A percentile compares a stretch with the other conserved stretches of the same genome.
phyloP scores from a whole-genome alignment of 1,140 invertebrate genomes.

The Portunus trituberculatus region DNA sequence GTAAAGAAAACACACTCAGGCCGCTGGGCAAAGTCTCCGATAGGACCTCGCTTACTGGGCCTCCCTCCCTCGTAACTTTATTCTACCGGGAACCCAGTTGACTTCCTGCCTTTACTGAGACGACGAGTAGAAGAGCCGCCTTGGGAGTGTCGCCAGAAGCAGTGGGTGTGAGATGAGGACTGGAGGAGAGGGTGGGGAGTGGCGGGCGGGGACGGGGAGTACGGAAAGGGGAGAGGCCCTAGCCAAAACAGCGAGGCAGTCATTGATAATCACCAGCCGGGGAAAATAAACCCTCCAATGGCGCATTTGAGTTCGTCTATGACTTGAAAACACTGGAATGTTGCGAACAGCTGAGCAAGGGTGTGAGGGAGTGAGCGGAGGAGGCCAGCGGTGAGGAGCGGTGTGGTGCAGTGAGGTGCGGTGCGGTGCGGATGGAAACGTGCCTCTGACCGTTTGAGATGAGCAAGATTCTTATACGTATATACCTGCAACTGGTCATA shows the following conservation, averaged over 20 bases:
- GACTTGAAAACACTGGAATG: slow-evolving; percentile 72
- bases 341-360: slow-evolving; percentile 35
- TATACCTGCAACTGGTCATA: not conserved
- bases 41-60: slow-evolving; percentile 60
- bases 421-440: not conserved
- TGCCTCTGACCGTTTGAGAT: not conserved
- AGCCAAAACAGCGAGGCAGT: slow-evolving; percentile 60
- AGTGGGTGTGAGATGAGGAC: not conserved
- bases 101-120: not conserved
- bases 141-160: not conserved
- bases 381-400: not conserved
- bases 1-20: slow-evolving; percentile 67
- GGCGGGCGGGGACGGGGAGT: not conserved
- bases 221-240: not conserved
- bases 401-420: not conserved
- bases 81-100: not conserved
- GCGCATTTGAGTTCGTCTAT: slow-evolving; percentile 56
- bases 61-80: not conserved
- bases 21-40: slow-evolving; percentile 59
- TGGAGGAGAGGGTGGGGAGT: too few relatives aligned
- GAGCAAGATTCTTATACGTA: not conserved
- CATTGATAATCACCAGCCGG: slow-evolving; percentile 64
- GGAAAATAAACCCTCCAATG: slow-evolving; percentile 70
- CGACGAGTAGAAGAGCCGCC: not conserved
- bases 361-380: not conserved